Base-by-base conservation (phyloP, 1,140 invertebrate species). In the Dryas iulia region DNA sequence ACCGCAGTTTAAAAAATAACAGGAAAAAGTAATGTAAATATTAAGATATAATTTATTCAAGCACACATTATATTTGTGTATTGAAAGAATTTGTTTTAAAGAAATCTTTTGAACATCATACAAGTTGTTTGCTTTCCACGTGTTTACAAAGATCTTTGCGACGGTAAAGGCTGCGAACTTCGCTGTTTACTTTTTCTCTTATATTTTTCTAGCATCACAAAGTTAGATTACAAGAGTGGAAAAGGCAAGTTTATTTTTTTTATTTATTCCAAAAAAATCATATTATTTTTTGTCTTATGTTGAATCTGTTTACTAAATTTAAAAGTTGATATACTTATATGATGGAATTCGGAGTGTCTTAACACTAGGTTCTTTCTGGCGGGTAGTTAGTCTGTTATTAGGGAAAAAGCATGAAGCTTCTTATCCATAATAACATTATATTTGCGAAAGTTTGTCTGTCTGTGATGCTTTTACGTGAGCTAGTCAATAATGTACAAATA, bases 201-300 rank as follows among this genome's bases (percentile, higher is more conserved):
- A 47, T 25, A 69, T 57, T 69, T 59, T 57, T 8, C 30, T 47
- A 68, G 39, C 59, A 54, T 53, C 54, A 33, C 23, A 35, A 28
- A 70, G 14, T 60, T 58, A 28, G 12, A 60, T 24, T 18, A 35
- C 58, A 64, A 33, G n/a, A 58, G 56, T 24, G 14, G 4, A 39
- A 60, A 47, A 8, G 39, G 14, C 0, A 47, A 0, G 18, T 18
- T n/a, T 47, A 0, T 47, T 18, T n/a, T 47, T 47, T 47, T 47
- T 47, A 14, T 18, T 47, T 47, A 10, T 47, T 47, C 33, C 14
- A n/a, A n/a, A n/a, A n/a, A n/a, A n/a, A n/a, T n/a, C n/a, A n/a
- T n/a, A n/a, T n/a, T n/a, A n/a, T n/a, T n/a, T n/a, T n/a, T n/a
- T n/a, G n/a, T n/a, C n/a, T n/a, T n/a, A n/a, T n/a, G n/a, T n/a